Evolutionary conservation across 2,113 vertebrate species (phyloP), one percentile per base, ranked within the genome.

Genomic region (Daubentonia madagascariensis): DNA sequence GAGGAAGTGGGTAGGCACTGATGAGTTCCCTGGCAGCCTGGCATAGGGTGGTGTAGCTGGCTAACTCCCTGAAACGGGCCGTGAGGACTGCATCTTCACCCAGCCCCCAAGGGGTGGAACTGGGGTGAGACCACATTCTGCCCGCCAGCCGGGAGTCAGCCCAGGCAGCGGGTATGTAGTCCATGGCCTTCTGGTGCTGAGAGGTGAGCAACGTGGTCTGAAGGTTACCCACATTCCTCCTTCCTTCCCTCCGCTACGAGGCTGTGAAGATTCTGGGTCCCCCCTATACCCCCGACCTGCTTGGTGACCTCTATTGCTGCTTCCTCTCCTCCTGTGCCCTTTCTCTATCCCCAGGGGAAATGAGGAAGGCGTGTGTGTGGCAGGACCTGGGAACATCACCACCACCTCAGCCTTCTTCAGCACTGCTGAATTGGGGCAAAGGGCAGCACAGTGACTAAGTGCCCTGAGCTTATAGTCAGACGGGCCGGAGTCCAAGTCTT

Each of bases 1-100:
- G 63, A 92, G 91, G 97, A 98, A 88, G 97, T 97, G 98, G 98
- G 98, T 97, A 97, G 98, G 97, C 96, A 70, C 96, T 57, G 85
- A 6, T 91, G n/a, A 83, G 98, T 99, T 97, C 99, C 98, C 98
- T 98, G 98, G 98, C 98, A 99, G 98, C 98, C 97, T 87, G 80
- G 96, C 95, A 98, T 99, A 98, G 98, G 98, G 98, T 98, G 98
- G 98, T 98, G 40, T 97, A 50, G 98, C 89, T 97, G 97, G 95
- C 98, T 99, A 45, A 52, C 16, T 80, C 63, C 45, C 48, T 20
- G 48, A 48, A 45, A 78, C 1, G 73, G 75, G 54, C 78, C 40
- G 11, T 37, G 14, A 67, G 59, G 45, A n/a, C 5, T 30, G 16
- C 37, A 7, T 23, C 59, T 94, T 70, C 50, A 20, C 57, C 40